These are phyloP conservation scores for Pseudomyrmex sp. DNA, from an alignment of 1,140 invertebrate species.

Conservation along the genomic window DNA sequence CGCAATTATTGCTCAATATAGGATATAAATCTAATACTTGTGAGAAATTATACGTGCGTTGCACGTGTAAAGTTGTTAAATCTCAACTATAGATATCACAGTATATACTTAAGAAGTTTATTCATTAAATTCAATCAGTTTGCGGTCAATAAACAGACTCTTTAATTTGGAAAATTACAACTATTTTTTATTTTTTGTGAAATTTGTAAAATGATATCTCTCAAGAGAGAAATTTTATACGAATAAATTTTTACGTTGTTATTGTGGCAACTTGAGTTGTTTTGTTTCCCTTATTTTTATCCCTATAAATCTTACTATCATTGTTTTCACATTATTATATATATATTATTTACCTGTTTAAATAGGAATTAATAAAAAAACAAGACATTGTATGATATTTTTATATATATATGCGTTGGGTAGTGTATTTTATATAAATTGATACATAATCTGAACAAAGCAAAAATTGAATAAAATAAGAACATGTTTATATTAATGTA, in stretches of 20 bases:
- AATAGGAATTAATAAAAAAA: conserved; percentile 31
- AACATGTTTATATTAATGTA: conserved; percentile 17
- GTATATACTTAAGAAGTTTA: neutral
- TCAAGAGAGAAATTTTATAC: neutral
- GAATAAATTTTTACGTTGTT: conserved; percentile 1
- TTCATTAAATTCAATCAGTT: too few species aligned
- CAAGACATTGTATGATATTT: conserved; percentile 14
- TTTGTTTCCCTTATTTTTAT: neutral
- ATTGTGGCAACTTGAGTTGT: neutral
- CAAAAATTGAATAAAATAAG: conserved; percentile 6
- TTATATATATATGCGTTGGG: conserved; percentile 10
- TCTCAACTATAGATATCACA: conserved; percentile 55
- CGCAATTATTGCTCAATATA: conserved; percentile 47
- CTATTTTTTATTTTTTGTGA: conserved; percentile 1
- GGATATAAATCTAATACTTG: neutral
- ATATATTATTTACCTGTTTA: neutral
- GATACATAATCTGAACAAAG: conserved; percentile 35
- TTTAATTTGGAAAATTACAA: conserved; percentile 48
- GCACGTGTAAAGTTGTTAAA: conserved; percentile 3
- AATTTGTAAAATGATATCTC: neutral
- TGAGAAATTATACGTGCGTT: neutral
- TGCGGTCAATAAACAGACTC: too few species aligned
- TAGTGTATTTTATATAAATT: conserved; percentile 51
- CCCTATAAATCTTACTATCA: conserved; percentile 2
- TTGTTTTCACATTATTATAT: conserved; percentile 19